phyloP scores from a whole-genome alignment of 2,888 invertebrate genomes.

The Epistrophe grossulariae region DNA sequence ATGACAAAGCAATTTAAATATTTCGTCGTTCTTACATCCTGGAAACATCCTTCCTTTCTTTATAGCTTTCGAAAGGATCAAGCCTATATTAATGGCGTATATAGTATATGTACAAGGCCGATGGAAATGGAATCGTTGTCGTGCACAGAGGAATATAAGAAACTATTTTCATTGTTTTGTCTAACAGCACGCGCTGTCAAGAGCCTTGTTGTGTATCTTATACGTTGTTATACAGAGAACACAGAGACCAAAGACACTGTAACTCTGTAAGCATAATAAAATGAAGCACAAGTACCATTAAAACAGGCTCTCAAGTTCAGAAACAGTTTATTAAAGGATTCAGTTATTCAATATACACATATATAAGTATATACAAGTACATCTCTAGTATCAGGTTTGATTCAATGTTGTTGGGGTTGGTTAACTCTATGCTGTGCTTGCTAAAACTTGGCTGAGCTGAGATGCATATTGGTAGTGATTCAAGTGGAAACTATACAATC shows the following conservation, averaged over 20 bases:
- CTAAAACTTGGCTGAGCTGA: conserved; percentile 15
- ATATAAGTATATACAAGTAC: no score
- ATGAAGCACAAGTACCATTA: conserved; percentile 46
- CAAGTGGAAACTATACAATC: conserved; percentile 51
- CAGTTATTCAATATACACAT: background rate
- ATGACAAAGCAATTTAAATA: conserved; percentile 60
- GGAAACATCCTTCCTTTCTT: conserved; percentile 26
- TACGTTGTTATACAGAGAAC: conserved; percentile 27
- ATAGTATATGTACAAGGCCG: background rate
- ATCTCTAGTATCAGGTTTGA: background rate
- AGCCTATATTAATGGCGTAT: background rate
- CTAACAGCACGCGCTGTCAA: conserved; percentile 54
- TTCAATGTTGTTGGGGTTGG: background rate
- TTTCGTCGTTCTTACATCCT: conserved; percentile 40
- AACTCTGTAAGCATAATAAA: conserved; percentile 47
- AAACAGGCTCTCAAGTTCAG: conserved; percentile 51
- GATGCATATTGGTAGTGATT: conserved; percentile 66
- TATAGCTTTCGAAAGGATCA: background rate
- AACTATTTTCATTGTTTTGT: conserved; percentile 44
- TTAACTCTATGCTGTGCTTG: background rate
- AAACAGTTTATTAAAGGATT: conserved; percentile 55
- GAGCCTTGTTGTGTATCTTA: conserved; percentile 17
- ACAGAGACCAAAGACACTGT: conserved; percentile 17
- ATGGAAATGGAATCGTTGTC: background rate
- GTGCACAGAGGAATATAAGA: background rate